These are phyloP conservation scores for Calcarius lapponicus DNA, from an alignment of 2,797 vertebrate genomes.

Conservation along the genomic window DNA sequence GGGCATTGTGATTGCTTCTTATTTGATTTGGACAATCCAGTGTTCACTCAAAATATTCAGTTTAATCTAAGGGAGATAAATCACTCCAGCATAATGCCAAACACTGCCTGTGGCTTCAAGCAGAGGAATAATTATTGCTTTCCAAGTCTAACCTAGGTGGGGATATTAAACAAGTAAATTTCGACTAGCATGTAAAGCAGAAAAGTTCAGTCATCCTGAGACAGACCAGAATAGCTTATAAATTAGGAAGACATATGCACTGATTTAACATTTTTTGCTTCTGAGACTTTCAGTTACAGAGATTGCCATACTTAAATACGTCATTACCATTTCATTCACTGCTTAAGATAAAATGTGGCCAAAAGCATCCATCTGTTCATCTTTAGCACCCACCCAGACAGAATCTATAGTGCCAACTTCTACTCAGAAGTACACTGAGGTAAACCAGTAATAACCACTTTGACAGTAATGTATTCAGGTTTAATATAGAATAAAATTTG, in stretches of 20 bases:
- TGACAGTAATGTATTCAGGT: slow-evolving; percentile 44
- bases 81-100: background rate
- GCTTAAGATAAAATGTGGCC: slow-evolving; percentile 21
- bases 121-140: background rate
- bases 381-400: slow-evolving; percentile 46
- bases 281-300: background rate
- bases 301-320: background rate
- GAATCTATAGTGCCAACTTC: slow-evolving; percentile 16
- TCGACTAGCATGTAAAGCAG: background rate
- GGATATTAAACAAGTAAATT: background rate
- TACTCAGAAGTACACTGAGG: background rate
- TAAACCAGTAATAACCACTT: slow-evolving; percentile 35
- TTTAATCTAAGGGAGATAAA: slow-evolving; percentile 6
- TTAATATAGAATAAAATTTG: slow-evolving; percentile 41
- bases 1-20: background rate
- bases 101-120: background rate
- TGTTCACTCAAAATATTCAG: background rate
- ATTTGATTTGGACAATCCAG: background rate
- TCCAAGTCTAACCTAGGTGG: background rate
- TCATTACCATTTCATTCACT: background rate
- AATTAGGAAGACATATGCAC: background rate
- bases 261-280: slow-evolving; percentile 5
- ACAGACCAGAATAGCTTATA: background rate
- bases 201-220: slow-evolving; percentile 6
- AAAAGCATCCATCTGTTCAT: slow-evolving; percentile 56